Base-by-base conservation (phyloP, 1,140 invertebrate species). In the Cydia pomonella region DNA sequence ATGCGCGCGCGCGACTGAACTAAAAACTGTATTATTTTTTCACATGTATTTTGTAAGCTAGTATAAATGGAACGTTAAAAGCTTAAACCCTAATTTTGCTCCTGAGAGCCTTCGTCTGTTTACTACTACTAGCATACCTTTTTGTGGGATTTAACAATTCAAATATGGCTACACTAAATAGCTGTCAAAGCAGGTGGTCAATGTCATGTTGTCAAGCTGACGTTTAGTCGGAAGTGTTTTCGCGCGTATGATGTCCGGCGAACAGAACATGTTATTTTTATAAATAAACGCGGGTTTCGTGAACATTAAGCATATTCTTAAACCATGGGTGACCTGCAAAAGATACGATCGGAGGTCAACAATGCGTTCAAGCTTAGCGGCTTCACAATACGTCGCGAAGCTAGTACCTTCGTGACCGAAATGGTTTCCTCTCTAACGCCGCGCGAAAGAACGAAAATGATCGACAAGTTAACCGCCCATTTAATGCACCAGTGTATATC, bases 401-500 rank as follows among this genome's bases (percentile, higher is more conserved):
- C 91, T 69, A 87, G 87, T 77, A 73, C 91, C n/a, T 91, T 92
- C 77, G 80, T 94, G 10, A 93, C 93, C 0, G 94, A 94, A 79
- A 92, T 94, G 77, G 53, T 94, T 69, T 76, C 86, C 29, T 81
- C 86, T 9, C 88, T 93, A 38, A 82, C 91, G 7, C 59, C 79
- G 1, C 76, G 84, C 2, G 94, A 94, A 53, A 87, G 93, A 38
- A 90, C 92, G 23, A 93, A 91, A 75, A 92, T 93, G 78, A 82
- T 95, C n/a, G 93, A 94, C 25, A 94, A 94, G 76, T 85, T 95
- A 25, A 93, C 93, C 1, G 85, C 89, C 73, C 94, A 94, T 77
- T 77, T 95, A 27, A 90, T 97, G 82, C 96, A 95, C 53, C 96
- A 97, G 84, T 95, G 96, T 77, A 89, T 97, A 18, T 85, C 91